These are phyloP conservation scores for Habrosyne pyritoides DNA, from an alignment of 2,888 invertebrate genomes.

Conservation along the genomic window DNA sequence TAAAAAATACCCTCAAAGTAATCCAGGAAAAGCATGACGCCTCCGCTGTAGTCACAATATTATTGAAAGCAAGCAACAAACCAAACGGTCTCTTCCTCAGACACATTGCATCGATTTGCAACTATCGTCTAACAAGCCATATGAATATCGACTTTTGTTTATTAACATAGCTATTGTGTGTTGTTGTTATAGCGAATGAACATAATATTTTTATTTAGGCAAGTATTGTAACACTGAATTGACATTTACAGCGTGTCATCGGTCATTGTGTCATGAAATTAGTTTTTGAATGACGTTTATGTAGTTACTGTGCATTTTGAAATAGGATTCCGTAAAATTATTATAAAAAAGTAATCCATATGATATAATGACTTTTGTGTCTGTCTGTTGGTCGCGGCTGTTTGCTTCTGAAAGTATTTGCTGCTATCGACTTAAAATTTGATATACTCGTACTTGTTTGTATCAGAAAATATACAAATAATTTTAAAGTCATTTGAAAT, in stretches of 20 bases:
- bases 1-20: slow-evolving; percentile 5
- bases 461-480: no score
- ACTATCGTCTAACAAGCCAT: neutral
- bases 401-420: no score
- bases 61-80: neutral
- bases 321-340: no score
- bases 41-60: neutral
- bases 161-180: neutral
- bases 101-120: neutral
- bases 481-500: no score
- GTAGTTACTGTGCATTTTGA: no score
- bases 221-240: neutral
- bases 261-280: neutral
- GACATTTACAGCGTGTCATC: neutral
- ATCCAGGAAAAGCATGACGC: slow-evolving; percentile 24
- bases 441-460: no score
- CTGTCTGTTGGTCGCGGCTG: no score
- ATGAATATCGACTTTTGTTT: neutral
- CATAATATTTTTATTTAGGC: neutral
- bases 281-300: neutral
- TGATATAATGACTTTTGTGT: no score
- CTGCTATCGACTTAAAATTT: no score
- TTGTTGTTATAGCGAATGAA: neutral
- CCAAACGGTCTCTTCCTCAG: neutral
- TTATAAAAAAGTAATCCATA: no score